A percentile compares a stretch with the other conserved stretches of the same genome.
Evolutionary conservation across 2,797 vertebrate species (phyloP).

Genomic region (Coendou prehensilis): DNA sequence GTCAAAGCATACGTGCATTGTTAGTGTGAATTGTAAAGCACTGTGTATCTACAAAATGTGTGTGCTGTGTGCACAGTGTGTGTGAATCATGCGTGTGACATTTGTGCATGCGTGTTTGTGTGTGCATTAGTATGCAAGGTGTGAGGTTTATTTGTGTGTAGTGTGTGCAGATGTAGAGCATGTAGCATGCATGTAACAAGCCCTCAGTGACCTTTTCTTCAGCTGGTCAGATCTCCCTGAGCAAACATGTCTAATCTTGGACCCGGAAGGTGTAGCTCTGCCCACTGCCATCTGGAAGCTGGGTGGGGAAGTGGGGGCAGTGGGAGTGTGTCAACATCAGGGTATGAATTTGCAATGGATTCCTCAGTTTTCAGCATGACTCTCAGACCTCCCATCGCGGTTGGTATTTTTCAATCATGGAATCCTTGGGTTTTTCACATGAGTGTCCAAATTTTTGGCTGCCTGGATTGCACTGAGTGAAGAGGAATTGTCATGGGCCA

Average conservation of each 20-base stretch:
- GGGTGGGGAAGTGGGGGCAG: background rate
- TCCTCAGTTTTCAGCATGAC: rapidly evolving
- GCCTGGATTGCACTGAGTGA: background rate
- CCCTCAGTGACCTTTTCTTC: background rate
- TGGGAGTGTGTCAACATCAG: rapidly evolving
- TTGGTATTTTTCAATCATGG: background rate
- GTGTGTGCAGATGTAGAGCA: background rate
- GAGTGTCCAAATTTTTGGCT: background rate
- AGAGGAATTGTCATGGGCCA: background rate
- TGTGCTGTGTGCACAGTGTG: background rate
- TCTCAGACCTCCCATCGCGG: background rate
- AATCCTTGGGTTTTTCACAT: background rate
- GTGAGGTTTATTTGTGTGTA: background rate
- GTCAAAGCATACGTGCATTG: background rate
- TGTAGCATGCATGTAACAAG: background rate
- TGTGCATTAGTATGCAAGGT: background rate
- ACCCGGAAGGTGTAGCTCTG: background rate
- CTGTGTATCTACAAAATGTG: background rate
- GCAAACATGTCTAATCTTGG: background rate
- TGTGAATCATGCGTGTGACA: background rate
- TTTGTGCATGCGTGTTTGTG: background rate
- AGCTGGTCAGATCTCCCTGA: background rate
- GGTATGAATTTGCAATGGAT: background rate
- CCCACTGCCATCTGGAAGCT: background rate
- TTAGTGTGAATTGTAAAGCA: background rate